Evolutionary conservation across 2,888 invertebrate genomes (phyloP).

Genomic region (Hemicrepidius hirtus): DNA sequence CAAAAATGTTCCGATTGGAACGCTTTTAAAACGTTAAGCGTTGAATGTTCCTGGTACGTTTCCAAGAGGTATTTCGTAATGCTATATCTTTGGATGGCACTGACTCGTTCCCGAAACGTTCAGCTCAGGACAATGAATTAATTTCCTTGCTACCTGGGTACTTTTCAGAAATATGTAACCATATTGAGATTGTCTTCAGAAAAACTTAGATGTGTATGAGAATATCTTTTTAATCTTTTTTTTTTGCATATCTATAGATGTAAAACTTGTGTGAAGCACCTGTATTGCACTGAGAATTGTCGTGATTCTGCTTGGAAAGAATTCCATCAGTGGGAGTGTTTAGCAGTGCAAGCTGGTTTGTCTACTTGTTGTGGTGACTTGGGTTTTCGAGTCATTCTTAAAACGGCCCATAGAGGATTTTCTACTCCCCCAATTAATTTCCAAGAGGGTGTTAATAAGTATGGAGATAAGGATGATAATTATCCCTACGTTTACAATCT

Average conservation of each 20-base stretch:
- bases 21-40: too few relatives aligned
- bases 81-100: too few relatives aligned
- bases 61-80: too few relatives aligned
- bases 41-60: too few relatives aligned
- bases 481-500: constrained; percentile 76
- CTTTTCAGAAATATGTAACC: too few relatives aligned
- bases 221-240: too few relatives aligned
- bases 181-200: too few relatives aligned
- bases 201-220: too few relatives aligned
- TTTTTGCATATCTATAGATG: constrained; percentile 80
- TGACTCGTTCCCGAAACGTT: too few relatives aligned
- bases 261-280: constrained; percentile 77
- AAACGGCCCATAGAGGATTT: background rate
- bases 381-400: constrained; percentile 38
- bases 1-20: too few relatives aligned
- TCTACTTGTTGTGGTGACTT: background rate
- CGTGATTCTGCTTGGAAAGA: constrained; percentile 73
- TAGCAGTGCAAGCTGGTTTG: constrained; percentile 74
- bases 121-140: too few relatives aligned
- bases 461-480: constrained; percentile 62
- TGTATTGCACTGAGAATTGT: constrained; percentile 82
- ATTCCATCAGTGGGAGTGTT: constrained; percentile 85
- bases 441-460: background rate
- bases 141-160: too few relatives aligned
- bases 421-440: background rate